Conservation (phyloP, 2,888 invertebrate species). For the Sarcophaga caerulescens region DNA sequence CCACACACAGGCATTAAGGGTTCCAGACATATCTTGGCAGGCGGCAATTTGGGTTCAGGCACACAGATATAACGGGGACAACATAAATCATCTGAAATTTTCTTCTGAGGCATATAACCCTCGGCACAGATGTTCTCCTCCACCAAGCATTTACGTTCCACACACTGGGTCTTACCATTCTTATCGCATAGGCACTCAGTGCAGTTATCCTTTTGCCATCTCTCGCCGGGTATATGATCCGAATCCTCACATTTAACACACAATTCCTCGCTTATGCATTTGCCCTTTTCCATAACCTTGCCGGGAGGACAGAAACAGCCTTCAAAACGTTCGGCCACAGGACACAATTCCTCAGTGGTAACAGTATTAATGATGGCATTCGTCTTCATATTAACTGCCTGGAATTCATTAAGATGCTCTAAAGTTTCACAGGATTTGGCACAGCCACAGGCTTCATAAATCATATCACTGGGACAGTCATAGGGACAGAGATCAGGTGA, state of each 20-base stretch:
- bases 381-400: conserved; percentile 76
- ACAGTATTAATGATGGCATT: conserved; percentile 74
- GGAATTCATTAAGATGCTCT: conserved; percentile 74
- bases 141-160: conserved; percentile 84
- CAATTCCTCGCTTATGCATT: conserved; percentile 86
- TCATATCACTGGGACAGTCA: conserved; percentile 81
- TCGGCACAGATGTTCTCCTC: conserved; percentile 84
- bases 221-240: conserved; percentile 85
- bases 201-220: conserved; percentile 87
- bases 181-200: conserved; percentile 87
- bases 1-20: conserved; percentile 87
- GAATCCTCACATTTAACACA: conserved; percentile 89
- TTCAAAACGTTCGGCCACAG: conserved; percentile 83
- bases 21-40: conserved; percentile 83
- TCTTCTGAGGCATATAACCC: conserved; percentile 83
- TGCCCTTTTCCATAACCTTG: conserved; percentile 86
- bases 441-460: conserved; percentile 79
- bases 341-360: conserved; percentile 80
- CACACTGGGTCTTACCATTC: conserved; percentile 84
- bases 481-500: conserved; percentile 85
- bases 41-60: conserved; percentile 82
- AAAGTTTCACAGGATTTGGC: conserved; percentile 78
- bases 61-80: conserved; percentile 88
- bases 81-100: conserved; percentile 84
- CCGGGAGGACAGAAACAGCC: conserved; percentile 93